phyloP scores from a whole-genome alignment of 2,888 invertebrate genomes.

The Drosophila differens region DNA sequence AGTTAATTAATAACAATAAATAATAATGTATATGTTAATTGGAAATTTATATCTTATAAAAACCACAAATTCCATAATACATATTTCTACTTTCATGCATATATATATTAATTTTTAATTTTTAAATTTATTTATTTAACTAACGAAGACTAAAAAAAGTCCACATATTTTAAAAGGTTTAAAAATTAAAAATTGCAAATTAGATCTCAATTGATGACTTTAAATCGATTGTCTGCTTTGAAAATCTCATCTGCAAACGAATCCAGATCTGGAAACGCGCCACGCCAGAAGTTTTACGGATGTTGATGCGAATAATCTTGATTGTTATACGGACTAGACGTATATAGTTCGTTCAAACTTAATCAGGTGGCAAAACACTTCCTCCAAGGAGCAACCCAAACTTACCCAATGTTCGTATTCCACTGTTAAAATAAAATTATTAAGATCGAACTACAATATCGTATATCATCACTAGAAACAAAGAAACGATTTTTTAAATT shows the following conservation, averaged over 20 bases:
- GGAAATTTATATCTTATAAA: neutral
- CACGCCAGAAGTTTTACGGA: no score
- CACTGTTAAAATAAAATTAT: neutral
- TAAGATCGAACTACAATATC: neutral
- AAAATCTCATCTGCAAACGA: neutral
- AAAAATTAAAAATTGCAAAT: accelerated
- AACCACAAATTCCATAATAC: no score
- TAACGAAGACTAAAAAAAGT: neutral
- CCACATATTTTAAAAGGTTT: neutral
- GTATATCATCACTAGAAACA: neutral
- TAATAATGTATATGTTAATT: no score
- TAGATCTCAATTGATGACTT: neutral
- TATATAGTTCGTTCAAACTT: neutral
- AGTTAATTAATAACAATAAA: neutral
- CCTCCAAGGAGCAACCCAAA: neutral
- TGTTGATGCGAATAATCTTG: neutral
- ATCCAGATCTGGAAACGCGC: accelerated
- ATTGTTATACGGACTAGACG: neutral
- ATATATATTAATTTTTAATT: neutral
- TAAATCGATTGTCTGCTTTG: neutral
- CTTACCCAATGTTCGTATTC: neutral
- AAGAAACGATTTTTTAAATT: neutral
- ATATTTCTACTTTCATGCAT: neutral
- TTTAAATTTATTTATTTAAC: neutral
- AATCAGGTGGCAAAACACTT: neutral